phyloP scores from a whole-genome alignment of 2,797 vertebrate species.

The Streptopelia turtur region DNA sequence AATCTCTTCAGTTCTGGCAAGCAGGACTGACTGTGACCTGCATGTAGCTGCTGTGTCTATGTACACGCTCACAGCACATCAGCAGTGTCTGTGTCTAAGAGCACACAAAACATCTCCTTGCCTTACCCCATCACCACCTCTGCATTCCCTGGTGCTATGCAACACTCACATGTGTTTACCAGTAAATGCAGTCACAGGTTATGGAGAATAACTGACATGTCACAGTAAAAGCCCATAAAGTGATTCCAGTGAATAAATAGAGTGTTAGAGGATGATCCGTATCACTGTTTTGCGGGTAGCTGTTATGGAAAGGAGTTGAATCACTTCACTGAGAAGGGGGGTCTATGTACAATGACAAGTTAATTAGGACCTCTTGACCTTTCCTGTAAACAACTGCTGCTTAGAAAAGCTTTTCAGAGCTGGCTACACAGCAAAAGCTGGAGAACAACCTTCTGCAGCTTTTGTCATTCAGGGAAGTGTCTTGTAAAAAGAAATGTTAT shows the following conservation, averaged over 20 bases:
- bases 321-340: neutral
- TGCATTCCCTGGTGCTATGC: neutral
- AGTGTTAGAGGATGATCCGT: neutral
- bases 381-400: neutral
- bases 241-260: neutral
- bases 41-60: neutral
- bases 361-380: conserved; percentile 2
- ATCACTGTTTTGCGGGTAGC: neutral
- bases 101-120: neutral
- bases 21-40: neutral
- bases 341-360: neutral
- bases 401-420: neutral
- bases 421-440: neutral
- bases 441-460: neutral
- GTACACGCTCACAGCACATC: neutral
- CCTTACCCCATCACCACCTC: neutral
- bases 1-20: neutral
- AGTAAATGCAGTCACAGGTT: neutral
- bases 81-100: neutral
- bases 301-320: neutral
- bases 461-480: neutral
- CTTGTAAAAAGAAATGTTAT: neutral
- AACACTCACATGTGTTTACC: neutral
- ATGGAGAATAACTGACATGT: neutral
- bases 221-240: neutral